Percentiles rank a stretch among this genome's conserved stretches.
Conservation (phyloP, 2,113 vertebrate genomes). For the Pygoscelis antarcticus region DNA sequence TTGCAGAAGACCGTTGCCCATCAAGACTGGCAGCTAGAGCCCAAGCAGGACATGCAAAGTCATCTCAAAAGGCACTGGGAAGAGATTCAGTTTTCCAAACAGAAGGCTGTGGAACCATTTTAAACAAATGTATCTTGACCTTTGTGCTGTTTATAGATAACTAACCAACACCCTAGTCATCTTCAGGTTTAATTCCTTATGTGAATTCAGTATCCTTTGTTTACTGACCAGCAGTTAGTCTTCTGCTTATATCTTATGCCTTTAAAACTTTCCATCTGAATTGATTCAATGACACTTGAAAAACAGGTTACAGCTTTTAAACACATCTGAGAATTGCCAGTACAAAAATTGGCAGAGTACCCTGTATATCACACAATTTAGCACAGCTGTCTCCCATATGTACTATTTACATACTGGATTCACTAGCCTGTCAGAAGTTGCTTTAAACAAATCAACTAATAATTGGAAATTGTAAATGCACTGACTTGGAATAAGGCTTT, state of each 20-base stretch:
- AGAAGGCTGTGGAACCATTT: neutral
- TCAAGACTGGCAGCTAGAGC: neutral
- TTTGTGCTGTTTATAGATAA: neutral
- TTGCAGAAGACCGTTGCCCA: neutral
- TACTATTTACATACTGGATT: neutral
- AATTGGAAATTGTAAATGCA: neutral
- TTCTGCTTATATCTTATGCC: neutral
- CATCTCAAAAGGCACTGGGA: neutral
- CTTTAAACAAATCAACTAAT: neutral
- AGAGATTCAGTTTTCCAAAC: neutral
- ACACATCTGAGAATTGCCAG: neutral
- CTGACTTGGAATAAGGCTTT: neutral
- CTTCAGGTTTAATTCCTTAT: neutral
- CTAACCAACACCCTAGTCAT: neutral
- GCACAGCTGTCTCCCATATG: neutral
- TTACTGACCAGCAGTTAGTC: neutral
- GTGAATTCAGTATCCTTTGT: neutral
- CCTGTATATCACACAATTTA: neutral
- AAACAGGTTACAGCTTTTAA: neutral
- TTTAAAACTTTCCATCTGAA: neutral
- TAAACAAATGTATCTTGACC: neutral
- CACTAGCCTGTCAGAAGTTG: neutral
- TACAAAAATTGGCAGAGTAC: neutral
- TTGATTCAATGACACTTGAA: neutral
- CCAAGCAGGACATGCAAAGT: neutral